A percentile compares a stretch with the other conserved stretches of the same genome.
phyloP scores from a whole-genome alignment of 2,113 vertebrate genomes.

The Lepus timidus region DNA sequence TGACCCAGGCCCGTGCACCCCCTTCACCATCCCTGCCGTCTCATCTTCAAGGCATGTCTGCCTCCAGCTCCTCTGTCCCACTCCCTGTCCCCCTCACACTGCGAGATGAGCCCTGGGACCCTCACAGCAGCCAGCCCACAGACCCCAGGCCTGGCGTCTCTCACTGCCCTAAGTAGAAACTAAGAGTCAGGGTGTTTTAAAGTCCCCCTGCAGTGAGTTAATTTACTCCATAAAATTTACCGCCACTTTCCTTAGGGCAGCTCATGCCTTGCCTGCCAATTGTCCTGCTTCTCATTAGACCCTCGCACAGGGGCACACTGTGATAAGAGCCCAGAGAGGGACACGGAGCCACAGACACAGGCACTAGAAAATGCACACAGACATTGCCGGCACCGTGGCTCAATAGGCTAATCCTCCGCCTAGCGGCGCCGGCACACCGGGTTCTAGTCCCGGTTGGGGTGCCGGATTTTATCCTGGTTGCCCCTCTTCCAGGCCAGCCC shows the following conservation, averaged over 20 bases:
- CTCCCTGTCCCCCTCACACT: accelerated
- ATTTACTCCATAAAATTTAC: conserved; percentile 50
- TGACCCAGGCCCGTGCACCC: not conserved
- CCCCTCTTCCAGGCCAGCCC: too few species aligned
- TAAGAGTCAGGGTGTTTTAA: conserved; percentile 49
- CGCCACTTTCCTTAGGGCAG: conserved; percentile 32
- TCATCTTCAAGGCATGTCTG: not conserved
- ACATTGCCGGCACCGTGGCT: too few species aligned
- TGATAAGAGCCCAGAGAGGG: not conserved
- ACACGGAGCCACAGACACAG: not conserved
- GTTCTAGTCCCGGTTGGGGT: too few species aligned
- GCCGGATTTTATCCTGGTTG: too few species aligned
- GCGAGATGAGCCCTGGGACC: not conserved
- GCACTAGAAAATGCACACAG: accelerated
- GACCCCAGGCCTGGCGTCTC: not conserved
- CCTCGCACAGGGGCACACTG: not conserved
- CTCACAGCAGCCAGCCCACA: not conserved
- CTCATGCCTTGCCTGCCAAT: conserved; percentile 23
- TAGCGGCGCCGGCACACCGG: too few species aligned
- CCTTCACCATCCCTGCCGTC: not conserved
- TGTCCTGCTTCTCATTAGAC: not conserved
- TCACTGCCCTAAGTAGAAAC: not conserved
- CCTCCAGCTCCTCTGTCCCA: accelerated
- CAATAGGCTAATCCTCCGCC: too few species aligned
- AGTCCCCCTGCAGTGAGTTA: conserved; percentile 33